Percentiles rank a stretch among this genome's conserved stretches.
Evolutionary conservation across 1,140 invertebrate species (phyloP).

Genomic region (Yoshiicerus persimilis): DNA sequence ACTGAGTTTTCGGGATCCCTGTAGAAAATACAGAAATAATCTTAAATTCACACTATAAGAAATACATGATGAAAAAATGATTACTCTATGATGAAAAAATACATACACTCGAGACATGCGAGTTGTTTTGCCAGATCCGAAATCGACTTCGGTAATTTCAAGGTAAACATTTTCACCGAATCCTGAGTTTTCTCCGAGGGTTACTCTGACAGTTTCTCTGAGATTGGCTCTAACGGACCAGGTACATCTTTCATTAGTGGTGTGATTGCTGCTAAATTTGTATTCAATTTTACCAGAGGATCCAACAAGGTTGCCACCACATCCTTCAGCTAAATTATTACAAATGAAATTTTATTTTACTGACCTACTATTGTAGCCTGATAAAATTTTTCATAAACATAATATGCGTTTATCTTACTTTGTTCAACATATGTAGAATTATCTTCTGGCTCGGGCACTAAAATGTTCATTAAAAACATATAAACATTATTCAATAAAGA

Average conservation of each 20-base stretch:
- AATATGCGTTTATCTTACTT: not conserved
- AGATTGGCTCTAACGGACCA: not conserved
- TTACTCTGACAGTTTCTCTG: not conserved
- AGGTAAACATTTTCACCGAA: not conserved
- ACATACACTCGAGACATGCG: not conserved
- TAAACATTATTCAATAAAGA: too few relatives aligned
- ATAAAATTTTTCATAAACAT: too few relatives aligned
- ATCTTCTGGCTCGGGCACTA: not conserved
- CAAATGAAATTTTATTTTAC: not conserved
- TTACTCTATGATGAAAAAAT: not conserved
- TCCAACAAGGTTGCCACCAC: not conserved
- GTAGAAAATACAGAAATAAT: not conserved
- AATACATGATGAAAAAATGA: not conserved
- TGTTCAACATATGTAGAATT: not conserved
- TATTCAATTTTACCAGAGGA: not conserved
- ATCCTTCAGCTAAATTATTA: not conserved
- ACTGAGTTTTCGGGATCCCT: not conserved
- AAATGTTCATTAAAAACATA: not conserved
- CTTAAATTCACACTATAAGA: not conserved
- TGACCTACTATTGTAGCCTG: not conserved
- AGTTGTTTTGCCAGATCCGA: not conserved
- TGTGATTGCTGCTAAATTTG: not conserved
- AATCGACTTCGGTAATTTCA: not conserved
- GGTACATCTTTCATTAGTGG: not conserved
- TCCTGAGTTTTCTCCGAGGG: not conserved